Evolutionary conservation across 2,797 vertebrate species (phyloP).

Genomic region (Liparis tanakae): DNA sequence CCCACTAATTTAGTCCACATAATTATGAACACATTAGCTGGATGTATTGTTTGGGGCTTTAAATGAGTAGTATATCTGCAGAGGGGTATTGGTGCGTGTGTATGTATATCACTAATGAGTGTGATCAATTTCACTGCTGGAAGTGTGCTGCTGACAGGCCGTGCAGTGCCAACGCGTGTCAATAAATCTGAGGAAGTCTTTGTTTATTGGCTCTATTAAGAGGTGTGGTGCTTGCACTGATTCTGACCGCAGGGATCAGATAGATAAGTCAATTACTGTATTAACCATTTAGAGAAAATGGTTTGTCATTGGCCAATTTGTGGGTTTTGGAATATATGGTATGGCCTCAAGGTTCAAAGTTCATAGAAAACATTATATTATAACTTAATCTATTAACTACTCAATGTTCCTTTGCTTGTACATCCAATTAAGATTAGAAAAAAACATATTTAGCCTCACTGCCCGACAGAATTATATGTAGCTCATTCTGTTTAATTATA

Average conservation of each 20-base stretch:
- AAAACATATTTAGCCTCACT: background rate
- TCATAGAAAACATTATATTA: constrained; percentile 9
- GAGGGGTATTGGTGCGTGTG: constrained; percentile 15
- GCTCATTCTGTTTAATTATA: background rate
- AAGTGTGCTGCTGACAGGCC: constrained; percentile 27
- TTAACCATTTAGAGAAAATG: constrained; percentile 5
- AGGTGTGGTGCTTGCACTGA: constrained; percentile 11
- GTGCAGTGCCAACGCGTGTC: constrained; percentile 11
- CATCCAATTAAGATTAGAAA: background rate
- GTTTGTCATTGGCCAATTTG: constrained; percentile 17
- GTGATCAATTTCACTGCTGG: constrained; percentile 43
- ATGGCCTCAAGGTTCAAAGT: background rate
- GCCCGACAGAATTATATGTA: background rate
- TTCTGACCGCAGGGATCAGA: constrained; percentile 22
- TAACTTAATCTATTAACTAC: background rate
- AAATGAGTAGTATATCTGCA: constrained; percentile 29
- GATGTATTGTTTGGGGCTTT: constrained; percentile 52
- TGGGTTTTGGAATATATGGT: constrained; percentile 10
- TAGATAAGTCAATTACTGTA: constrained; percentile 33
- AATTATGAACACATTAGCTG: constrained; percentile 58
- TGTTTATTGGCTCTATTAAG: constrained; percentile 54
- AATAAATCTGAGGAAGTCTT: constrained; percentile 45
- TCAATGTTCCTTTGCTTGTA: background rate
- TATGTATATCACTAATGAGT: constrained; percentile 21
- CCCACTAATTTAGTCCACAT: constrained; percentile 34